A percentile compares a stretch with the other conserved stretches of the same genome.
Evolutionary conservation across 1,140 invertebrate species (phyloP).

Genomic region (Cotesia glomerata): DNA sequence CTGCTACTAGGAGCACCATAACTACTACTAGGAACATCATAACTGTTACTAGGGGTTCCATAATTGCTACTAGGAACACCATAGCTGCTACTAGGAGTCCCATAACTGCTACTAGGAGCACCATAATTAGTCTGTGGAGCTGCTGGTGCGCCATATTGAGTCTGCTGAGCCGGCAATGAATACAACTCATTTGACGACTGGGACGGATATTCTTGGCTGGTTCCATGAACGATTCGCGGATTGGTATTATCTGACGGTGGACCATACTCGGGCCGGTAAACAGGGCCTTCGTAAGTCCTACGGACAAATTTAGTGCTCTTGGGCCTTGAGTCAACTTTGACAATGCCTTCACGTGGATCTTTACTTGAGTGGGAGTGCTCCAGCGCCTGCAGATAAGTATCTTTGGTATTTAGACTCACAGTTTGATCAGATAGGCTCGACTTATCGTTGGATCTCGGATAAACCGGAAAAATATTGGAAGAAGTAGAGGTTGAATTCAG

Average conservation of each 20-base stretch:
- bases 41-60: conserved; percentile 45
- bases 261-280: conserved; percentile 38
- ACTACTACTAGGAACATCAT: conserved; percentile 48
- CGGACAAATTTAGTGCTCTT: conserved; percentile 39
- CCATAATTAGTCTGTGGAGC: conserved; percentile 47
- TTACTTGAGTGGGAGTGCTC: conserved; percentile 58
- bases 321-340: conserved; percentile 31
- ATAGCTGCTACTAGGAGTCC: conserved; percentile 40
- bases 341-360: conserved; percentile 42
- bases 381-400: conserved; percentile 61
- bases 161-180: conserved; percentile 36
- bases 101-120: conserved; percentile 36
- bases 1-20: conserved; percentile 51
- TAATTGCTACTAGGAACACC: conserved; percentile 53
- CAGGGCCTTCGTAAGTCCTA: conserved; percentile 49
- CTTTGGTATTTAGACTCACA: conserved; percentile 29
- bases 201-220: conserved; percentile 25
- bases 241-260: conserved; percentile 27
- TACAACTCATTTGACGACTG: conserved; percentile 38
- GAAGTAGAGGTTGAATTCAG: background rate
- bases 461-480: too few species aligned
- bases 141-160: conserved; percentile 49
- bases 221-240: conserved; percentile 23
- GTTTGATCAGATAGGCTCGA: background rate
- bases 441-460: conserved; percentile 5